phyloP scores from a whole-genome alignment of 1,140 invertebrate genomes.

The Macrobrachium nipponense region DNA sequence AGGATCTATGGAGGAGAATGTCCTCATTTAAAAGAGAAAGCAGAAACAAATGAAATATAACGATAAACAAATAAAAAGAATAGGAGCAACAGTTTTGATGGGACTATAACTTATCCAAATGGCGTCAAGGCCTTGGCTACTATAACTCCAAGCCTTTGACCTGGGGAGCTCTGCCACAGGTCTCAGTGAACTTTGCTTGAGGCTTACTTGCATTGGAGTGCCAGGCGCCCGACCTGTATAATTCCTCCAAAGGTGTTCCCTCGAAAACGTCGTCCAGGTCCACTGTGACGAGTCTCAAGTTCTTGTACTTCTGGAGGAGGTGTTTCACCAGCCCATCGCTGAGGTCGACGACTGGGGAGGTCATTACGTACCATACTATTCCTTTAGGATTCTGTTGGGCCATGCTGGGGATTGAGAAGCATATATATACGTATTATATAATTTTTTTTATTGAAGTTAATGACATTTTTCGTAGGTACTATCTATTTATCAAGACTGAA shows the following conservation, averaged over 20 bases:
- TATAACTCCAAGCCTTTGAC: no score
- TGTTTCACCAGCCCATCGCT: not conserved
- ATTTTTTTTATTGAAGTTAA: no score
- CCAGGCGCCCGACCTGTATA: slow-evolving; percentile 18
- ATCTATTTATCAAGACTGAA: no score
- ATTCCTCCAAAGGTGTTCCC: not conserved
- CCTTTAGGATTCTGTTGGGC: slow-evolving; percentile 14
- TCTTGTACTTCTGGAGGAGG: not conserved
- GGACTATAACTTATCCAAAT: not conserved
- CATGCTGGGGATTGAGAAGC: not conserved
- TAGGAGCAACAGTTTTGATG: no score
- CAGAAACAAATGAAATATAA: no score
- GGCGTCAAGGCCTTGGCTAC: not conserved
- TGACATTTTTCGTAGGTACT: no score
- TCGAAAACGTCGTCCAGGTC: not conserved
- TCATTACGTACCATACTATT: slow-evolving; percentile 22
- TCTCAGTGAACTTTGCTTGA: not conserved
- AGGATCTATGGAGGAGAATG: not conserved
- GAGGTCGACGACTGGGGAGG: not conserved
- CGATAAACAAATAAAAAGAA: no score
- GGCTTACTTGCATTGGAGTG: not conserved
- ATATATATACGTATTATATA: no score
- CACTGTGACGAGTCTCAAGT: slow-evolving; percentile 5
- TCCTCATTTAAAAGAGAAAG: no score
- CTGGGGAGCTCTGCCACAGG: no score